phyloP scores from a whole-genome alignment of 2,888 invertebrate genomes.

The Taenaris catops region DNA sequence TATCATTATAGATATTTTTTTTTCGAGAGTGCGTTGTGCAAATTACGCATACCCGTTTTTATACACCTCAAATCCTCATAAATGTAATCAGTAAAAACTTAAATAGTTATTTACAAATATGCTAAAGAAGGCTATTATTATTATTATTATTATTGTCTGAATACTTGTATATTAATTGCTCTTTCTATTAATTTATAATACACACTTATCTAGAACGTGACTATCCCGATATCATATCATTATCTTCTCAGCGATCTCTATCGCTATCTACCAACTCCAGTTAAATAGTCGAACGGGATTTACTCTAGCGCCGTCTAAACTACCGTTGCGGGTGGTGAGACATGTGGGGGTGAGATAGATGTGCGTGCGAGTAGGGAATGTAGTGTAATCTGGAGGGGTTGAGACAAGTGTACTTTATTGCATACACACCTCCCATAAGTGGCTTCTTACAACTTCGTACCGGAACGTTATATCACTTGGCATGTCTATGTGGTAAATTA shows the following conservation, averaged over 20 bases:
- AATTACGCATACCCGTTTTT: conserved; percentile 32
- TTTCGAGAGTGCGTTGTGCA: conserved; percentile 35
- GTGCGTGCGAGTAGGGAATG: conserved; percentile 75
- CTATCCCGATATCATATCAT: conserved; percentile 54
- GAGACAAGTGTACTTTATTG: too few species aligned
- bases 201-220: conserved; percentile 64
- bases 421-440: too few species aligned
- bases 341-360: conserved; percentile 84
- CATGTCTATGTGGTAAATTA: too few species aligned
- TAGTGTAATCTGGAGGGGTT: too few species aligned
- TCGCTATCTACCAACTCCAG: conserved; percentile 31
- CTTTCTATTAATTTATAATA: conserved; percentile 44
- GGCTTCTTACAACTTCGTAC: too few species aligned
- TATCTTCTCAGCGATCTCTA: conserved; percentile 26
- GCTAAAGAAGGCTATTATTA: too few species aligned
- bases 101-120: conserved; percentile 62
- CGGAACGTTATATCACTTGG: too few species aligned
- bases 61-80: conserved; percentile 48
- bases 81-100: conserved; percentile 24
- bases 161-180: conserved; percentile 44
- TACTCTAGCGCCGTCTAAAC: conserved; percentile 59
- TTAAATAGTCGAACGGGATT: conserved; percentile 35
- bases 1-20: conserved; percentile 29
- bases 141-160: conserved; percentile 48
- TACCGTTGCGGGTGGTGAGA: conserved; percentile 92